These are phyloP conservation scores for Anoplopoma fimbria DNA, from an alignment of 2,113 vertebrate genomes.

Conservation along the genomic window DNA sequence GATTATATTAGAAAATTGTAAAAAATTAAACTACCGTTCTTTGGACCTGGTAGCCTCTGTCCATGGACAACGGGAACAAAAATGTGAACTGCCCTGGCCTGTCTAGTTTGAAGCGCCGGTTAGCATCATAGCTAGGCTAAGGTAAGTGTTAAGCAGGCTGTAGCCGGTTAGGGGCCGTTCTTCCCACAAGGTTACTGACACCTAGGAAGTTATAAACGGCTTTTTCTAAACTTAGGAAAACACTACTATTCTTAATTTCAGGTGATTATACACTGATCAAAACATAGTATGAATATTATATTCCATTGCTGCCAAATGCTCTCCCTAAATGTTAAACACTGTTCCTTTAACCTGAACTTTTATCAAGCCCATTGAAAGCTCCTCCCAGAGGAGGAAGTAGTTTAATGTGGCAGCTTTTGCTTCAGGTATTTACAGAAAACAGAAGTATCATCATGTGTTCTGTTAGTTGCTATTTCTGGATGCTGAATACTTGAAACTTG, in stretches of 20 bases:
- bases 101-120: too few species aligned
- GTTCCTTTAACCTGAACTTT: not conserved
- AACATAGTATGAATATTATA: not conserved
- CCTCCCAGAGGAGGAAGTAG: conserved; percentile 1
- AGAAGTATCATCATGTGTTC: not conserved
- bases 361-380: not conserved
- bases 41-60: too few species aligned
- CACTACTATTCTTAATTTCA: not conserved
- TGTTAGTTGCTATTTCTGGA: not conserved
- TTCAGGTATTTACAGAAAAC: not conserved
- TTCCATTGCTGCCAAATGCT: not conserved
- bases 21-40: too few species aligned
- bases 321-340: not conserved
- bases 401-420: not conserved
- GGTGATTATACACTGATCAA: not conserved
- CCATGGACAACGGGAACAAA: too few species aligned
- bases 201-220: too few species aligned
- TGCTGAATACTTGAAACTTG: not conserved
- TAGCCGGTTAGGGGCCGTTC: too few species aligned
- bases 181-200: too few species aligned
- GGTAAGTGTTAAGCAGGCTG: too few species aligned
- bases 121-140: too few species aligned
- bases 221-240: not conserved
- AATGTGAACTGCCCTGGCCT: too few species aligned
- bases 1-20: too few species aligned